Conservation (phyloP, 2,888 invertebrate genomes). For the Syrista parreyssii region DNA sequence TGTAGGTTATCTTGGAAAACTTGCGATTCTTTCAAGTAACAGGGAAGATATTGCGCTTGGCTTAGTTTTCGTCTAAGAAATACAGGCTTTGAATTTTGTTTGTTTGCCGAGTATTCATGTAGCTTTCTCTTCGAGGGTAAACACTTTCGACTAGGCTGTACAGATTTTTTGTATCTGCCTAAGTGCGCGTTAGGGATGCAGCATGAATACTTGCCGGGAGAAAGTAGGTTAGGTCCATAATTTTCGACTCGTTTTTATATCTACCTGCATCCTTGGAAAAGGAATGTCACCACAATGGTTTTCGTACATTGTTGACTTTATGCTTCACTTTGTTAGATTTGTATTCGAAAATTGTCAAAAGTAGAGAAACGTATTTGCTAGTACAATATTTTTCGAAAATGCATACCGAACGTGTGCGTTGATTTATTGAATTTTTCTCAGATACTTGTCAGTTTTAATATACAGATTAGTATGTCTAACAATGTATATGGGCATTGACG, state of each 20-base stretch:
- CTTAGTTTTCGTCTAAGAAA: not conserved
- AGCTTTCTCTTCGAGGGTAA: not conserved
- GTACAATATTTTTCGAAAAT: not conserved
- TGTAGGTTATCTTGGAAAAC: no score
- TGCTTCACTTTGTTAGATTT: not conserved
- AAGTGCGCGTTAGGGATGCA: not conserved
- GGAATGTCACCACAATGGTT: not conserved
- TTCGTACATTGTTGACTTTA: not conserved
- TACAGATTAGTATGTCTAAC: not conserved
- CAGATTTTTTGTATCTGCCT: not conserved
- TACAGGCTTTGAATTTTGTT: not conserved
- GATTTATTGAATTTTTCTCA: not conserved
- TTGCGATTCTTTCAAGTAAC: not conserved
- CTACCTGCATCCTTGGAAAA: not conserved
- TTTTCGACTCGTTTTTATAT: conserved; percentile 22
- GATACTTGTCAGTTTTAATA: not conserved
- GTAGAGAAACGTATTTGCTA: not conserved
- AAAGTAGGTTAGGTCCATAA: conserved; percentile 47
- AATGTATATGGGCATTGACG: not conserved
- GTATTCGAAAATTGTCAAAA: not conserved
- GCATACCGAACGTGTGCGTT: not conserved
- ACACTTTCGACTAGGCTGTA: not conserved
- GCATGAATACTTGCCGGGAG: conserved; percentile 19
- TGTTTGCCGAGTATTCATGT: not conserved
- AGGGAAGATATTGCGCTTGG: not conserved